phyloP scores from a whole-genome alignment of 2,797 vertebrate species.

The Argya squamiceps region DNA sequence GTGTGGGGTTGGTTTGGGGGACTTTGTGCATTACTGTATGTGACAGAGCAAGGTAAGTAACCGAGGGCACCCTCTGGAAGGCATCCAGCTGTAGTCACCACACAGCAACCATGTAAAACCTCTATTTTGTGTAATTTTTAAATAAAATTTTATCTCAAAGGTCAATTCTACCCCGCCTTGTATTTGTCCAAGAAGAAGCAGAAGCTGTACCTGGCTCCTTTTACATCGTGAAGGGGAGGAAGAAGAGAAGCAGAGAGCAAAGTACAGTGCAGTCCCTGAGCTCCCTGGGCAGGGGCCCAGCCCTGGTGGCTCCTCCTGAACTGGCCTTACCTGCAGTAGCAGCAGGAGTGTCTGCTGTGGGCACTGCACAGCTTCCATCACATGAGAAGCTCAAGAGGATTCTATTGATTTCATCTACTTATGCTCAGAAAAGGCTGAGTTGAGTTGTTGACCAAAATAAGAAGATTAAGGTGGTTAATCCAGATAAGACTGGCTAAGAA shows the following conservation, averaged over 20 bases:
- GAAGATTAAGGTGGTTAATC: constrained; percentile 40
- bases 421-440: constrained; percentile 11
- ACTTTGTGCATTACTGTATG: background rate
- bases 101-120: constrained; percentile 57
- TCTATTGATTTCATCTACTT: constrained; percentile 26
- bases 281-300: background rate
- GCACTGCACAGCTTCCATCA: background rate
- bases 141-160: constrained; percentile 70
- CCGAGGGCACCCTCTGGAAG: background rate
- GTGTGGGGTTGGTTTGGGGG: background rate
- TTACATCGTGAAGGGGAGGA: background rate
- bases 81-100: constrained; percentile 41
- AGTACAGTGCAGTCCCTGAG: background rate
- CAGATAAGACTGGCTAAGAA: background rate
- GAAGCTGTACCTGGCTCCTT: background rate
- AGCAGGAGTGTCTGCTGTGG: background rate
- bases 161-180: background rate
- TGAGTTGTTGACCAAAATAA: constrained; percentile 40
- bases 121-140: constrained; percentile 76
- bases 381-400: background rate
- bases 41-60: constrained; percentile 65
- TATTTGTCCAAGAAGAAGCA: background rate
- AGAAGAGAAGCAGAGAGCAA: background rate
- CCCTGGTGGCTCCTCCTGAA: background rate
- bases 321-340: background rate